phyloP scores from a whole-genome alignment of 2,888 invertebrate genomes.

The Shargacucullia verbasci region DNA sequence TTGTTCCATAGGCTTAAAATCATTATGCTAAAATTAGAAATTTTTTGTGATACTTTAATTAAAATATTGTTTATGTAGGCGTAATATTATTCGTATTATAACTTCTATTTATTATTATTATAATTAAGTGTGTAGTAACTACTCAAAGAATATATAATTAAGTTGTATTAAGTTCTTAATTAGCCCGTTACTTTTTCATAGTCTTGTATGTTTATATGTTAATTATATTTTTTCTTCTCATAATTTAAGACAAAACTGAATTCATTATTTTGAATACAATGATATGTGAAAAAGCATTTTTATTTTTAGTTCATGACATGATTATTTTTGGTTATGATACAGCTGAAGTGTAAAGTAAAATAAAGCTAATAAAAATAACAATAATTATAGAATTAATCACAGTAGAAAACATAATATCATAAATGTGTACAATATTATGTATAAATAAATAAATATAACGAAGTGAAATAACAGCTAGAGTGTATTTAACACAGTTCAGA shows the following conservation, averaged over 20 bases:
- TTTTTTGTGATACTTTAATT: constrained; percentile 3
- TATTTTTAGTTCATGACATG: too few relatives aligned
- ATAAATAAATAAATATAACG: too few relatives aligned
- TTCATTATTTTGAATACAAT: neutral
- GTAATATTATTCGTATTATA: constrained; percentile 13
- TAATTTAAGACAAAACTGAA: constrained; percentile 15
- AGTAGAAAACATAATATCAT: too few relatives aligned
- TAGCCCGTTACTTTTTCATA: constrained; percentile 32
- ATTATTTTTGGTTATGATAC: too few relatives aligned
- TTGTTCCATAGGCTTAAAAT: neutral
- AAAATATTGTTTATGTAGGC: constrained; percentile 14
- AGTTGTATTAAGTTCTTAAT: constrained; percentile 42
- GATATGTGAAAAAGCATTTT: too few relatives aligned
- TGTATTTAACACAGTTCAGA: too few relatives aligned
- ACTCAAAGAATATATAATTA: constrained; percentile 32
- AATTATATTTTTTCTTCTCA: constrained; percentile 4
- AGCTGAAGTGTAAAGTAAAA: too few relatives aligned
- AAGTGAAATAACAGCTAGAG: too few relatives aligned
- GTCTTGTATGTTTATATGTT: constrained; percentile 19
- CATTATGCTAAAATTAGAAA: neutral
- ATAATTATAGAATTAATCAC: too few relatives aligned
- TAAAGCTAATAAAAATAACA: too few relatives aligned
- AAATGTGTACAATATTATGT: too few relatives aligned
- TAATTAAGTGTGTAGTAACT: constrained; percentile 16
- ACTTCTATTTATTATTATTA: constrained; percentile 17